A percentile compares a stretch with the other conserved stretches of the same genome.
phyloP scores from a whole-genome alignment of 2,888 invertebrate genomes.

The Chrysodeixis includens region DNA sequence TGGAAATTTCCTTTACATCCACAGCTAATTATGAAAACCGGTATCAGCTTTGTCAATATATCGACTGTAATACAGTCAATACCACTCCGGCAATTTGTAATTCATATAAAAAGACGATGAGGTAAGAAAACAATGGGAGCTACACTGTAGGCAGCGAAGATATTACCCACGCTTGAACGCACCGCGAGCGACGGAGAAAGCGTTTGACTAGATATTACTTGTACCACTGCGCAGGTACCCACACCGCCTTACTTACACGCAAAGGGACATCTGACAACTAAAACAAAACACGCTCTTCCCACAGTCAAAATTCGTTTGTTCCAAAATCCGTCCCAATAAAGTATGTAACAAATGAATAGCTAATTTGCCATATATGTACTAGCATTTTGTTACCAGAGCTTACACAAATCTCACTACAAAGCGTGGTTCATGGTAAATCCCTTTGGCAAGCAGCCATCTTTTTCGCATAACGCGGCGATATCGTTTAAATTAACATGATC shows the following conservation, averaged over 20 bases:
- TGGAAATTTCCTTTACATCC: neutral
- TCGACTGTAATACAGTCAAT: slow-evolving; percentile 29
- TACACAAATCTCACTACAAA: slow-evolving; percentile 57
- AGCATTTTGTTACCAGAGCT: slow-evolving; percentile 50
- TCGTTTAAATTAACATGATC: slow-evolving; percentile 67
- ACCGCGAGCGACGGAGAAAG: slow-evolving; percentile 75
- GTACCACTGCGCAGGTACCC: slow-evolving; percentile 19
- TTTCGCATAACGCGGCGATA: slow-evolving; percentile 62
- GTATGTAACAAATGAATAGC: slow-evolving; percentile 15
- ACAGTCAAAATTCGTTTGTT: neutral
- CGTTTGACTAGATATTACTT: slow-evolving; percentile 54
- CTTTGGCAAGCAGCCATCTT: slow-evolving; percentile 70
- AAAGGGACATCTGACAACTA: slow-evolving; percentile 34
- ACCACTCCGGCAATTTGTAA: slow-evolving; percentile 46
- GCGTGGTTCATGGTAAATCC: slow-evolving; percentile 63
- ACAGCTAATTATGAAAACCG: slow-evolving; percentile 2
- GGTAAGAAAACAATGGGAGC: slow-evolving; percentile 72
- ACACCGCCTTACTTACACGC: slow-evolving; percentile 17
- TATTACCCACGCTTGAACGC: slow-evolving; percentile 78
- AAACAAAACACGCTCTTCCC: neutral
- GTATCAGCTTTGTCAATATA: slow-evolving; percentile 10
- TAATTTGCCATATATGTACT: slow-evolving; percentile 44
- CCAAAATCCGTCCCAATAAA: neutral
- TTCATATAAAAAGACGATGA: slow-evolving; percentile 62
- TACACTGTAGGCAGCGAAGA: slow-evolving; percentile 66